Evolutionary conservation across 1,140 invertebrate species (phyloP), one percentile per base, ranked within the genome.

Genomic region (Brachionus koreanus): DNA sequence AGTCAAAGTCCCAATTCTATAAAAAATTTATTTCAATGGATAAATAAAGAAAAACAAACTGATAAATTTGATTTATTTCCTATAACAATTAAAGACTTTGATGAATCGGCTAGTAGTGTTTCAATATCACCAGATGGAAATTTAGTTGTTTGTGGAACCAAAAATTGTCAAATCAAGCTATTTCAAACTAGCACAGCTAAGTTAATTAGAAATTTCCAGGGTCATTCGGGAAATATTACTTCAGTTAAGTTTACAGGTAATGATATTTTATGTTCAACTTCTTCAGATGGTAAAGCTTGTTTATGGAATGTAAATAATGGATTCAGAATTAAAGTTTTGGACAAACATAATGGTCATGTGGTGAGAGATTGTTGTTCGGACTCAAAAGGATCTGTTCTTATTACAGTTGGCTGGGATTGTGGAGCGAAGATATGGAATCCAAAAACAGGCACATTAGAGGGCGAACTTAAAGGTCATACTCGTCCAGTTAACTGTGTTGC

Each of bases 401-500:
- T 86, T 6, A 88, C 88, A 1, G 86, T 85, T 65, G 85, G 85
- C 5, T 89, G 87, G 87, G 88, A 88, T 84, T 86, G 86, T 83
- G 83, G 83, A 29, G 84, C 88, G n/a, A 86, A 85, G 52, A 72
- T 88, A 1, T 88, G 87, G 87, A 85, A 86, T 57, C 83, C 84
- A n/a, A 69, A 77, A 13, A 85, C 85, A 81, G 88, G 87, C 9
- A 79, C 83, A 65, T n/a, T 42, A 42, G 83, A 83, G 29, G 33
- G 39, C 6, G 81, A 81, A 35, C 69, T 84, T 16, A 46, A 43
- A 9, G 69, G 83, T 25, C 63, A 83, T 61, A 23, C 42, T 37
- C 65, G 86, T 49, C 88, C 88, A 25, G 84, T 89, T 13, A 89
- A 88, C 82, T 87, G 87, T 85, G 86, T 89, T 25, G 84, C 85